phyloP scores from a whole-genome alignment of 23 tunicate genomes.

The Clavelina lepadiformis region DNA sequence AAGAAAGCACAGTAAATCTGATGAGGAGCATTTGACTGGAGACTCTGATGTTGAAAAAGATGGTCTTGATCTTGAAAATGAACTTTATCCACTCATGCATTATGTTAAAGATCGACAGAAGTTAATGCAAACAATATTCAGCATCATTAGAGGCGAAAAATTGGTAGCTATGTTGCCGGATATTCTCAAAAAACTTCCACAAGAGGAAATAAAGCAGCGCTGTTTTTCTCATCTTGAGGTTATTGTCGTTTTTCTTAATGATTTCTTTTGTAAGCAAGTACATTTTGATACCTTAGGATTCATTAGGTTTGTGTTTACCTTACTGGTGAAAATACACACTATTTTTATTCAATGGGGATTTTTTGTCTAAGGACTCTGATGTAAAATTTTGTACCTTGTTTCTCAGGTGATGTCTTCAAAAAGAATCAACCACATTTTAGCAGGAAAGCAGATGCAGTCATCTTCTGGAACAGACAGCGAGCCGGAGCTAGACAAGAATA shows the following conservation, averaged over 20 bases:
- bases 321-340: no score
- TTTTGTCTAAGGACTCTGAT: no score
- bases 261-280: no score
- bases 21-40: conserved; percentile 35
- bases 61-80: conserved; percentile 49
- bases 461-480: conserved; percentile 93
- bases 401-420: conserved; percentile 70
- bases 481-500: conserved; percentile 20
- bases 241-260: no score
- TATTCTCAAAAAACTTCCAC: conserved; percentile 49
- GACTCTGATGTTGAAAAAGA: conserved; percentile 75
- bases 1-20: conserved; percentile 17
- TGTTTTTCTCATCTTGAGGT: conserved; percentile 66
- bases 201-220: conserved; percentile 43
- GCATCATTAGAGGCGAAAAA: conserved; percentile 60
- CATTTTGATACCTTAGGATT: no score
- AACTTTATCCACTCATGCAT: conserved; percentile 27
- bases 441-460: conserved; percentile 60
- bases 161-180: conserved; percentile 72
- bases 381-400: no score
- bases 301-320: no score
- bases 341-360: background rate
- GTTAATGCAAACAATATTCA: conserved; percentile 38
- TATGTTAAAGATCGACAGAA: conserved; percentile 64
- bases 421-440: conserved; percentile 44